Base-by-base conservation (phyloP, 1,140 invertebrate species). In the Drepana arcuata region DNA sequence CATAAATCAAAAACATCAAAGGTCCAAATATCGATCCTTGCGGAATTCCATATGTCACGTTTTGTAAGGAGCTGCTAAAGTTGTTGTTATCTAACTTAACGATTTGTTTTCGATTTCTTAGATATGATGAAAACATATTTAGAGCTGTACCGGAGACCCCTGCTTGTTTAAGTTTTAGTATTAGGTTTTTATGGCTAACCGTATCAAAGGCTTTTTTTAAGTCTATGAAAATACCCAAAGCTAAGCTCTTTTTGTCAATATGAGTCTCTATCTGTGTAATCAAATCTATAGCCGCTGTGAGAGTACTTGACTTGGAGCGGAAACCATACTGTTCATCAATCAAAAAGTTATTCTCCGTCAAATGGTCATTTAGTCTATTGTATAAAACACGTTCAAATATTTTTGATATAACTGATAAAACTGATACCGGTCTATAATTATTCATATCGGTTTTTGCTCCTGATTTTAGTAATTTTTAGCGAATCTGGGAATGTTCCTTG, bases 391-490 rank as follows among this genome's bases (percentile, higher is more conserved):
- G 13, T 16, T 37, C 26, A 29, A 29, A 21, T 4, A 21, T 29
- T 24, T 38, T 37, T 4, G 25, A 28, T 2, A 37, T 1, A 6
- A 34, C 18, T 7, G 32, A 16, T 9, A 29, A 21, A 9, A 38
- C 16, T 7, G 26, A 30, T 10, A 28, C 16, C 1, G 36, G 27
- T 23, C 36, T 27, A 24, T 35, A 35, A 15, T 35, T 35, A 11
- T 15, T 7, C 5, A 24, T 23, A n/a, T 35, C 34, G 11, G 34
- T 16, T 27, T 24, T 35, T 1, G 2, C 16, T 7, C 34, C 34
- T 4, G 34, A 26, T 35, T 25, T 16, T 37, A 2, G 34, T 26
- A 2, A 29, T 11, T 25, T 37, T 37, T 2, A 37, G 34, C 2
- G 25, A 14, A 14, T 28, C 34, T 0, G 34, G 34, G 15, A 36